phyloP scores from a whole-genome alignment of 2,888 invertebrate genomes.

The Zaprionus bogoriensis region DNA sequence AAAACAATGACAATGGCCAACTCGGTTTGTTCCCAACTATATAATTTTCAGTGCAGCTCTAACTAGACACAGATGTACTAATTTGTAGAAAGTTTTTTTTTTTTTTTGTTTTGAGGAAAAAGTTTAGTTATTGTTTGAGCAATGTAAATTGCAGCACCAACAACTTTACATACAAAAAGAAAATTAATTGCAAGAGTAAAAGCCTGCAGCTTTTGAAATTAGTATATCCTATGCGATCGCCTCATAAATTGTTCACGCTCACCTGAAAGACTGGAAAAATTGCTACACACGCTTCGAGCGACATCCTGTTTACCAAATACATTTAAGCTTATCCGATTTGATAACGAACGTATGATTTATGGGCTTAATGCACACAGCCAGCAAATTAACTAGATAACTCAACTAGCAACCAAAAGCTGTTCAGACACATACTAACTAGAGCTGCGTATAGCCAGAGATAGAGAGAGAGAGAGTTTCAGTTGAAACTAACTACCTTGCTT shows the following conservation, averaged over 20 bases:
- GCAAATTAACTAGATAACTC: constrained; percentile 22
- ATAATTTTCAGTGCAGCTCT: neutral
- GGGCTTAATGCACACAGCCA: constrained; percentile 8
- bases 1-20: constrained; percentile 5
- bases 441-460: no score
- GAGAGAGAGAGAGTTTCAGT: no score
- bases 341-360: constrained; percentile 32
- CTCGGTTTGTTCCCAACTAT: neutral
- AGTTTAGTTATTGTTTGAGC: no score
- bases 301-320: constrained; percentile 24
- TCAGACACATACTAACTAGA: neutral
- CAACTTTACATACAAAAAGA: no score
- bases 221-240: no score
- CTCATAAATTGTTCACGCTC: neutral
- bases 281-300: constrained; percentile 4
- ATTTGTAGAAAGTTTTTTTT: neutral
- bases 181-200: no score
- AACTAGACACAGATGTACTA: neutral
- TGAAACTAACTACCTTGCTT: neutral
- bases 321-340: constrained; percentile 18
- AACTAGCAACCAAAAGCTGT: neutral
- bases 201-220: no score
- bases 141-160: no score
- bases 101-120: no score
- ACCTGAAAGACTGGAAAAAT: neutral